Evolutionary conservation across 2,113 vertebrate genomes (phyloP), one percentile per base, ranked within the genome.

Genomic region (Apodemus speciosus): DNA sequence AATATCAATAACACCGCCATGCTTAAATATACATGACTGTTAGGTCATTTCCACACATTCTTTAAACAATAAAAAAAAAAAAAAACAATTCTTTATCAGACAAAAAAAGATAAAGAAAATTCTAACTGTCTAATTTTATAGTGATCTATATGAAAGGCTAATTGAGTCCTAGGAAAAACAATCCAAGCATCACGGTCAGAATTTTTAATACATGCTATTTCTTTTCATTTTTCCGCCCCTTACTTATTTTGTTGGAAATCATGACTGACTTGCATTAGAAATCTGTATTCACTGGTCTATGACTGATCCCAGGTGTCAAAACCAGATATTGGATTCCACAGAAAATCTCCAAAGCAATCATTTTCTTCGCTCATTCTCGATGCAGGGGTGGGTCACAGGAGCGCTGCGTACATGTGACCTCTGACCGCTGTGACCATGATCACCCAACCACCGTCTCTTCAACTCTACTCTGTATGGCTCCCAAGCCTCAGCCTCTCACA

Each of bases 241-340:
- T 93, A 43, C 66, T 81, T 93, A 81, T 62, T 85, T 85, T 92
- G 40, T 69, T 62, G 79, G 80, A 25, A 94, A 10, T 58, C 68
- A 77, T 66, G 90, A 68, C 43, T 87, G 38, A 95, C 51, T 91
- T 53, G 76, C 62, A 94, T n/a, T 66, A 95, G 77, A 88, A 90
- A 94, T 90, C 53, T 64, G 23, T 73, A 94, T 53, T 91, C 85
- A 83, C 27, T 81, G 80, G 32, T 77, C 76, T 93, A 30, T 95
- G 60, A 94, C 32, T 88, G 89, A 94, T 79, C 40, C 76, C 30
- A 83, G 18, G 27, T 89, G 10, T 83, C 92, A 94, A 95, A 95
- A 90, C 4, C 88, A 94, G 32, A 90, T 66, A 90, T 2, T 95
- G 38, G 21, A 32, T 84, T 56, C 40, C 85, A 90, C 38, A 73